Base-by-base conservation (phyloP, 1,140 invertebrate species). In the Rhizoglyphus robini region DNA sequence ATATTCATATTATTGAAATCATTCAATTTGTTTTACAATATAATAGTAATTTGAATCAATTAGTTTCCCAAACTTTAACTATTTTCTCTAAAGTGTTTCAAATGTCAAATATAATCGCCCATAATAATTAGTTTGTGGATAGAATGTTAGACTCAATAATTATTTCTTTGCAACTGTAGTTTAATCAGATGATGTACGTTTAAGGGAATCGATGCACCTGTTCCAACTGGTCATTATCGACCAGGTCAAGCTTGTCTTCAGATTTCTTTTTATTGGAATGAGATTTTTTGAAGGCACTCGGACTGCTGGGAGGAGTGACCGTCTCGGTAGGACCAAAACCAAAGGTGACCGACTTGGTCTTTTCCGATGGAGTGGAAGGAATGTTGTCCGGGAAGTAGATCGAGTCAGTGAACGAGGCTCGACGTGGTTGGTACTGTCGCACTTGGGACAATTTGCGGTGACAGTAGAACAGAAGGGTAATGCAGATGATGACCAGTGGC, bases 141-240 rank as follows among this genome's bases (percentile, higher is more conserved):
- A n/a, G n/a, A n/a, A n/a, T n/a, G n/a, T n/a, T n/a, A n/a, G n/a
- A n/a, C n/a, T n/a, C n/a, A n/a, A n/a, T n/a, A n/a, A n/a, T 41
- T 41, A 41, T 41, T 11, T 41, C 36, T 11, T 41, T 41, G 18
- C 18, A 41, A 41, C 8, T 41, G 8, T 41, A 18, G 8, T 11
- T 41, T 41, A 41, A 11, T 11, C 8, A 8, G 18, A 41, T 41
- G 36, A 41, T 11, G 18, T 41, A 54, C 51, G 23, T 54, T 54
- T 54, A 54, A 11, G 51, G 51, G 31, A 54, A 54, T 23, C 23
- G 15, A 23, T 46, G 41, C 23, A 23, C 23, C 8, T 54, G 8
- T 54, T 54, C 51, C 8, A 54, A 5, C 23, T 54, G 51, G 20
- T 54, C 51, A 54, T 54, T 54, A 8, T 54, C 51, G 31, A 54